phyloP scores from a whole-genome alignment of 2,888 invertebrate genomes.

The Paralinhomoeus sp. region DNA sequence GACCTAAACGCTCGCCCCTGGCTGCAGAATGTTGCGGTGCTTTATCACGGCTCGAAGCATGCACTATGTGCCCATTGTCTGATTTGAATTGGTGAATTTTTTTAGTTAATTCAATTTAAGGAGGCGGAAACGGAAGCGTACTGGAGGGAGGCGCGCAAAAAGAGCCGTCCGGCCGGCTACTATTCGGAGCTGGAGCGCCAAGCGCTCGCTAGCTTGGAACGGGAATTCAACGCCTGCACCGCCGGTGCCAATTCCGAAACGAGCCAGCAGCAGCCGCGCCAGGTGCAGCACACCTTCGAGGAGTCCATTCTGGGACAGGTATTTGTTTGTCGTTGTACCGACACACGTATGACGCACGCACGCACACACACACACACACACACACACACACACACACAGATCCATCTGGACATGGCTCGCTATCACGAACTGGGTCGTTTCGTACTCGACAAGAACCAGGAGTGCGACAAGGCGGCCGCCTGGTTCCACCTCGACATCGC shows the following conservation, averaged over 20 bases:
- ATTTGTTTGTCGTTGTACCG: no score
- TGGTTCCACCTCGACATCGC: constrained; percentile 35
- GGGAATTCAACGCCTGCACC: constrained; percentile 18
- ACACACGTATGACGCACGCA: no score
- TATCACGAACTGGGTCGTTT: constrained; percentile 36
- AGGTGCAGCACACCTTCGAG: constrained; percentile 4
- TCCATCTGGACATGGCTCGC: constrained; percentile 35
- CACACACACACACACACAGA: no score
- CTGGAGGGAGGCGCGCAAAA: constrained; percentile 13
- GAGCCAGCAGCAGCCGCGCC: constrained; percentile 21
- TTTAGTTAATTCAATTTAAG: not conserved
- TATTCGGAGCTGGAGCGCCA: constrained; percentile 12
- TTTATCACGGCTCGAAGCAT: no score
- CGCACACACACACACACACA: no score
- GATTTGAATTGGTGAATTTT: no score
- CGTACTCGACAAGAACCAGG: constrained; percentile 11
- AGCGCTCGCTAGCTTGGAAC: constrained; percentile 5
- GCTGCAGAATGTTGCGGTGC: no score
- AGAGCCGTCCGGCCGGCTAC: constrained; percentile 15
- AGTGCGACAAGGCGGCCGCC: constrained; percentile 33
- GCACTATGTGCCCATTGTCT: no score
- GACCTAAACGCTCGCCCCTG: no score
- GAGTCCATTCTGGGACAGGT: constrained; percentile 31
- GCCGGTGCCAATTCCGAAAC: constrained; percentile 29
- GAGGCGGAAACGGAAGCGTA: constrained; percentile 13